These are phyloP conservation scores for Lophura swinhoii DNA, from an alignment of 2,797 vertebrate species.

Conservation along the genomic window DNA sequence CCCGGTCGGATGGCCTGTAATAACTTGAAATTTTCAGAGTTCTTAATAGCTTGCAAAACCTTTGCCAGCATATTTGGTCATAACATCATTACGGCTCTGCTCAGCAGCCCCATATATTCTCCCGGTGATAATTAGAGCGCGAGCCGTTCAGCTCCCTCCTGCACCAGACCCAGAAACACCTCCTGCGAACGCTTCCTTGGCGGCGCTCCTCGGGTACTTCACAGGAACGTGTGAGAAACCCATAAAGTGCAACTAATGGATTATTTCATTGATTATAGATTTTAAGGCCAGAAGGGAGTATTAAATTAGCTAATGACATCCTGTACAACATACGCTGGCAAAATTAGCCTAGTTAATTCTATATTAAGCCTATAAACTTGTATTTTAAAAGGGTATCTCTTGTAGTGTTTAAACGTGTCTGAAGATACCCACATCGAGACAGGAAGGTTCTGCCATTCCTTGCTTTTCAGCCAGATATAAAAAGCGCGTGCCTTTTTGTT, in stretches of 20 bases:
- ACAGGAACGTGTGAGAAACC: fast-evolving
- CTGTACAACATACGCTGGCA: not conserved
- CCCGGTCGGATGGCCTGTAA: not conserved
- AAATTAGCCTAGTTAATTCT: not conserved
- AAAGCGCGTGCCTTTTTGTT: fast-evolving
- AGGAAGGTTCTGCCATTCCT: not conserved
- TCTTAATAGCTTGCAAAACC: not conserved
- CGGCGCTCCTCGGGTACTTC: not conserved
- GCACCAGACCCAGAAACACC: fast-evolving
- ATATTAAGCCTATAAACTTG: not conserved
- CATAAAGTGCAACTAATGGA: not conserved
- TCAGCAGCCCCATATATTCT: fast-evolving
- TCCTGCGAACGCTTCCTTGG: not conserved
- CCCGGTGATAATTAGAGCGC: fast-evolving
- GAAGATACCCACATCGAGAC: not conserved
- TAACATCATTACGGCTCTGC: fast-evolving
- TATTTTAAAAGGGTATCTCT: fast-evolving
- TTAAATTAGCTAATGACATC: not conserved
- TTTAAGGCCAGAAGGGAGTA: not conserved
- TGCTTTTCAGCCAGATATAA: fast-evolving
- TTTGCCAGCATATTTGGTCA: not conserved
- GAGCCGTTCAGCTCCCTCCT: fast-evolving
- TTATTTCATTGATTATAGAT: not conserved
- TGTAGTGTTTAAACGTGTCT: not conserved
- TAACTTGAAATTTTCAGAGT: not conserved